A percentile compares a stretch with the other conserved stretches of the same genome.
These are phyloP conservation scores for Yoshiicerus persimilis DNA, from an alignment of 1,140 invertebrate species.

Conservation along the genomic window DNA sequence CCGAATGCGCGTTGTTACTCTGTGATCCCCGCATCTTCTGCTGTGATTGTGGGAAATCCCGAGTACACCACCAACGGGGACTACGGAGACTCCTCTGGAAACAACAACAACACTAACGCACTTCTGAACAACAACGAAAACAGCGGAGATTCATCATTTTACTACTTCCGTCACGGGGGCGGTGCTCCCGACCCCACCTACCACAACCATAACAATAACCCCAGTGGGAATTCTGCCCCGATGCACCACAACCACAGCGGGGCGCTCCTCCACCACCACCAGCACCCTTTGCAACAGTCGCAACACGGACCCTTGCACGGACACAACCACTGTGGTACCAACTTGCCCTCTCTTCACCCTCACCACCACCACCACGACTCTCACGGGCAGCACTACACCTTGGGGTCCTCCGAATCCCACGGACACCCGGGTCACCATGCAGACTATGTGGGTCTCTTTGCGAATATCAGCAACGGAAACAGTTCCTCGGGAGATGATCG, in stretches of 20 bases:
- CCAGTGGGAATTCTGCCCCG: background rate
- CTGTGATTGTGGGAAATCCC: slow-evolving; percentile 33
- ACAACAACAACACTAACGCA: slow-evolving; percentile 19
- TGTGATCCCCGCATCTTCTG: slow-evolving; percentile 24
- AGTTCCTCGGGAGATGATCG: background rate
- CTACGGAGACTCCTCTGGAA: background rate
- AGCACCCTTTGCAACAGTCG: background rate
- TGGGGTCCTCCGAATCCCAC: background rate
- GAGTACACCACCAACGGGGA: slow-evolving; percentile 37
- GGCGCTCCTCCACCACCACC: background rate
- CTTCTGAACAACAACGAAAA: background rate
- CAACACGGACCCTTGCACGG: background rate
- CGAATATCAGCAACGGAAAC: background rate
- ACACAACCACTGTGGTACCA: background rate
- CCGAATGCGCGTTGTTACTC: background rate
- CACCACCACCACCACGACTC: background rate
- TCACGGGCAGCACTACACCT: background rate
- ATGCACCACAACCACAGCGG: background rate
- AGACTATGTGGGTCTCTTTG: background rate
- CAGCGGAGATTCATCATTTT: background rate
- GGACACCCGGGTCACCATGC: background rate
- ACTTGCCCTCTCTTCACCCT: background rate
- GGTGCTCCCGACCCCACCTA: background rate
- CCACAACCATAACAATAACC: background rate
- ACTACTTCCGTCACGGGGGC: background rate